A percentile compares a stretch with the other conserved stretches of the same genome.
phyloP scores from a whole-genome alignment of 2,113 vertebrate genomes.

The Chauna torquata region DNA sequence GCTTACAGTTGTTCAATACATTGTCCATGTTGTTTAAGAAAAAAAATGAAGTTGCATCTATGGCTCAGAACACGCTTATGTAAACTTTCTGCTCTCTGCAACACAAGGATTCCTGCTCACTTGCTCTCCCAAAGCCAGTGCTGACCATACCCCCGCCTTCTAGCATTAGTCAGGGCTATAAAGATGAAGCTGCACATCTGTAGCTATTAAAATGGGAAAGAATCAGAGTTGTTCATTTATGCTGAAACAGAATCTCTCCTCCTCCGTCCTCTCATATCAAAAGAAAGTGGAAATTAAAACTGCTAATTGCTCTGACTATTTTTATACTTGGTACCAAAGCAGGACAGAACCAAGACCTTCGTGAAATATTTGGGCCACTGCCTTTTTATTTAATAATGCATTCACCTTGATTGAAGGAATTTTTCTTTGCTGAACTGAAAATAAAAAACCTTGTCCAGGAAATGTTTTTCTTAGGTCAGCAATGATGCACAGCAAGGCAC shows the following conservation, averaged over 20 bases:
- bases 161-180: background rate
- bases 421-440: background rate
- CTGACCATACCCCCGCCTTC: background rate
- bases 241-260: background rate
- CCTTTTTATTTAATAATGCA: background rate
- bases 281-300: background rate
- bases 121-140: background rate
- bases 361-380: background rate
- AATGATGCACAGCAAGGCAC: background rate
- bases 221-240: background rate
- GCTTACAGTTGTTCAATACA: background rate
- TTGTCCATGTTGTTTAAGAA: background rate
- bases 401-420: background rate
- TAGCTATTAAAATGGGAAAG: background rate
- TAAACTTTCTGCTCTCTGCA: background rate
- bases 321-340: background rate
- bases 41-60: background rate
- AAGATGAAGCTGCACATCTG: background rate
- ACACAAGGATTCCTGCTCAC: background rate
- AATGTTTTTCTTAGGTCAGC: background rate
- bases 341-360: background rate
- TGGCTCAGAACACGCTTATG: rapidly evolving
- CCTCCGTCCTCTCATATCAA: too few species aligned
- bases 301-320: background rate
- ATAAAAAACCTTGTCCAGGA: background rate